These are phyloP conservation scores for Tupiocoris notatus DNA, from an alignment of 2,888 invertebrate species.

Conservation along the genomic window DNA sequence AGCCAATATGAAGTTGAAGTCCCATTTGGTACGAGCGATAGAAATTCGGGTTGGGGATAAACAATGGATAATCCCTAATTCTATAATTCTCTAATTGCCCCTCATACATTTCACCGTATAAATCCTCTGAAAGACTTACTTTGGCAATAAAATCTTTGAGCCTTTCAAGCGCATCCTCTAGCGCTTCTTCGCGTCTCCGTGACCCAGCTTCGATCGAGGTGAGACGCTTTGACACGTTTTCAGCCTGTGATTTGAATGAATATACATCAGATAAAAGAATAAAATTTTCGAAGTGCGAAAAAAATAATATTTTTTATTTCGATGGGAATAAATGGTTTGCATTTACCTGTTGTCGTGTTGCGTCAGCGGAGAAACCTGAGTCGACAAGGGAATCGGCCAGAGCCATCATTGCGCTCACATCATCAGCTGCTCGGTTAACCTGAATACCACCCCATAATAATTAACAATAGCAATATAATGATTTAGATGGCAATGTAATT, in stretches of 20 bases:
- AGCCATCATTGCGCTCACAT: conserved; percentile 41
- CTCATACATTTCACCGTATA: too few species aligned
- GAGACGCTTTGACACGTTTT: conserved; percentile 68
- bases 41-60: too few species aligned
- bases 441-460: too few species aligned
- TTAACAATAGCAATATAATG: too few species aligned
- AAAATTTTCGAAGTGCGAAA: too few species aligned
- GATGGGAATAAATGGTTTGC: conserved; percentile 52
- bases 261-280: too few species aligned
- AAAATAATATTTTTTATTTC: not conserved
- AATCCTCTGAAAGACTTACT: too few species aligned
- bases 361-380: conserved; percentile 81
- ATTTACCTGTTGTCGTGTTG: conserved; percentile 78
- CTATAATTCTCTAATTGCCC: too few species aligned
- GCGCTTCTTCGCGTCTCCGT: conserved; percentile 72
- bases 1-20: too few species aligned
- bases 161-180: conserved; percentile 65
- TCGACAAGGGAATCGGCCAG: conserved; percentile 55
- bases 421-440: conserved; percentile 42
- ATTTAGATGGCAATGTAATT: too few species aligned
- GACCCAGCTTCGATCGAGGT: conserved; percentile 77
- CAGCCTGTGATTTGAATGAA: conserved; percentile 15
- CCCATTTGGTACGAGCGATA: too few species aligned
- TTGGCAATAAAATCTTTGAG: conserved; percentile 33
- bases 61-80: too few species aligned